These are phyloP conservation scores for Poeciliopsis paucimaculata DNA, from an alignment of 2,797 vertebrate genomes.

Conservation along the genomic window DNA sequence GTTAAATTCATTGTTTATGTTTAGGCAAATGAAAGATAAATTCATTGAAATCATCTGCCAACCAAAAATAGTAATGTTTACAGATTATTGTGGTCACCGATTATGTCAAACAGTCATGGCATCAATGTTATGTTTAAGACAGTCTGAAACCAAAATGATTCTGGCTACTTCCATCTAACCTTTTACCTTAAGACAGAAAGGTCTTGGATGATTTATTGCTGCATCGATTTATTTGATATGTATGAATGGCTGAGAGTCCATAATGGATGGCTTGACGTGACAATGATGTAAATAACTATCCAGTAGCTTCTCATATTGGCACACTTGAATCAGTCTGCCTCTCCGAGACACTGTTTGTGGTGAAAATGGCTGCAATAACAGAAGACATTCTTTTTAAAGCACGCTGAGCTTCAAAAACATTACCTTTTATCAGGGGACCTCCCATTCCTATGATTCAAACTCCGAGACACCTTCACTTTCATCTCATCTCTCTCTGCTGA, in stretches of 20 bases:
- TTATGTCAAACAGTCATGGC: neutral
- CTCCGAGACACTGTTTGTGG: slow-evolving; percentile 41
- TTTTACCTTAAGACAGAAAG: neutral
- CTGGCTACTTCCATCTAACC: neutral
- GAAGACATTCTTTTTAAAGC: slow-evolving; percentile 56
- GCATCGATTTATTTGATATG: neutral
- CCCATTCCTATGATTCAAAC: slow-evolving; percentile 63
- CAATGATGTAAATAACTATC: slow-evolving; percentile 24
- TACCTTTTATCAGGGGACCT: slow-evolving; percentile 61
- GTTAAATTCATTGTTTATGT: no score
- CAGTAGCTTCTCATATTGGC: slow-evolving; percentile 19
- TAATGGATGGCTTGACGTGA: neutral
- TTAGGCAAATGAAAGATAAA: no score
- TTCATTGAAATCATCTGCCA: no score
- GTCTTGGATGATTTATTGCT: neutral
- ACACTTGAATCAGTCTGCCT: slow-evolving; percentile 49
- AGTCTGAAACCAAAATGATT: neutral
- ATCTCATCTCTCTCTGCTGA: slow-evolving; percentile 46
- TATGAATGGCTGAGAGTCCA: neutral
- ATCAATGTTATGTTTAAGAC: neutral
- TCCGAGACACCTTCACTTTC: slow-evolving; percentile 64
- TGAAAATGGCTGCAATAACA: slow-evolving; percentile 63
- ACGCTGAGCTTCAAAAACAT: slow-evolving; percentile 52
- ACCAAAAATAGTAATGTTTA: neutral
- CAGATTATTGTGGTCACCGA: neutral